A percentile compares a stretch with the other conserved stretches of the same genome.
phyloP scores from a whole-genome alignment of 1,140 invertebrate species.

The Euglossa dilemma region DNA sequence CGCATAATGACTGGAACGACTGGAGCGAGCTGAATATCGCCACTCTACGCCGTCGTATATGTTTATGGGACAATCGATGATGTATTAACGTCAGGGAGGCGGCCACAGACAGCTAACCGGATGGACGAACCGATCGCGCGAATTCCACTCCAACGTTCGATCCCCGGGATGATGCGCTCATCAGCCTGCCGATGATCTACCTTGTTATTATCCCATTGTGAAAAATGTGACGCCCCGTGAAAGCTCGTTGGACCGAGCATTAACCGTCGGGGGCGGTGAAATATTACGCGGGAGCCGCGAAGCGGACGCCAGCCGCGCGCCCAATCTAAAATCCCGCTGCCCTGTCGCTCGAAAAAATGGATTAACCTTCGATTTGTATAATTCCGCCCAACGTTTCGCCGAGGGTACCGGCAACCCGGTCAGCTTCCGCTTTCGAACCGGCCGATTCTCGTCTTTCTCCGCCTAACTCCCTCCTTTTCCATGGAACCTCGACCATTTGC shows the following conservation, averaged over 20 bases:
- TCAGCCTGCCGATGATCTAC: constrained; percentile 34
- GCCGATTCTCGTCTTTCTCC: neutral
- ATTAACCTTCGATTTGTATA: neutral
- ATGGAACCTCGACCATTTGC: neutral
- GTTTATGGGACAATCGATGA: constrained; percentile 71
- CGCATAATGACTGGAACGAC: constrained; percentile 67
- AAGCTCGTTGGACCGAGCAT: neutral
- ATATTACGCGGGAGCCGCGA: neutral
- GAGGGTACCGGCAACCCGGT: no score
- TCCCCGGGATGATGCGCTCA: constrained; percentile 12
- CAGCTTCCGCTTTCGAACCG: neutral
- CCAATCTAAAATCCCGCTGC: no score
- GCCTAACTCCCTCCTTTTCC: neutral
- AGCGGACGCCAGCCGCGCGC: no score
- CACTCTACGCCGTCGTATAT: constrained; percentile 51
- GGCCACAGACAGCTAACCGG: constrained; percentile 9
- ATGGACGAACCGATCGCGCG: constrained; percentile 21
- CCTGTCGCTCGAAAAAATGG: neutral
- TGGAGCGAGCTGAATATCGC: constrained; percentile 61
- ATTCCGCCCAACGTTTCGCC: neutral
- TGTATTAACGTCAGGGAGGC: constrained; percentile 71
- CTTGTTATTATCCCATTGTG: constrained; percentile 6
- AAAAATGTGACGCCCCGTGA: constrained; percentile 17
- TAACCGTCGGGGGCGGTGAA: neutral
- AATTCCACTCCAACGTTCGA: constrained; percentile 37